Percentiles rank a stretch among this genome's conserved stretches.
Conservation (phyloP, 2,888 invertebrate species). For the Tetranychus piercei region DNA sequence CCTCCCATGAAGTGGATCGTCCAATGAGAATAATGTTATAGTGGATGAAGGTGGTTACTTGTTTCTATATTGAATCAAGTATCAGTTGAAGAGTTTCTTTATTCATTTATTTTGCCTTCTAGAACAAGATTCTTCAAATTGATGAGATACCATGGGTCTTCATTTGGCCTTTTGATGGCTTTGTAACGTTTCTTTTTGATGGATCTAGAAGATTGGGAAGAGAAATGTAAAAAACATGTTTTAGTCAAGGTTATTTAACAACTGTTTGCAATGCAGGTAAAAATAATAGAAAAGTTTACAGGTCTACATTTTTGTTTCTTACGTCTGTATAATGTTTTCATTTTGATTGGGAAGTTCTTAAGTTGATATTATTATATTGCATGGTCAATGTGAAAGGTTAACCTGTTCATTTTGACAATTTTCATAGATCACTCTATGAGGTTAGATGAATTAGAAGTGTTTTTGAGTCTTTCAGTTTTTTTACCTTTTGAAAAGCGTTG, state of each 20-base stretch:
- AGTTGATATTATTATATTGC: background rate
- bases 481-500: background rate
- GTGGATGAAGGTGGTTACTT: no score
- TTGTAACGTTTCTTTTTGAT: background rate
- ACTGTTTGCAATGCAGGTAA: background rate
- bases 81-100: no score
- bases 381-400: background rate
- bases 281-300: background rate
- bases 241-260: background rate
- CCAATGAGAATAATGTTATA: no score
- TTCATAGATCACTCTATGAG: conserved; percentile 1
- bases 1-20: no score
- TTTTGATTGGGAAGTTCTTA: no score
- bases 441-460: background rate
- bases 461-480: background rate
- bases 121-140: background rate
- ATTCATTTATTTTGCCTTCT: no score
- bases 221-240: background rate
- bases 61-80: no score
- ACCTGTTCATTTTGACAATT: background rate
- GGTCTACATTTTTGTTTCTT: background rate
- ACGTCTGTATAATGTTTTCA: no score
- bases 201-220: background rate
- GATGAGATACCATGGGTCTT: background rate
- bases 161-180: background rate